Evolutionary conservation across 1,140 invertebrate species (phyloP).

Genomic region (Lanistes nyassanus): DNA sequence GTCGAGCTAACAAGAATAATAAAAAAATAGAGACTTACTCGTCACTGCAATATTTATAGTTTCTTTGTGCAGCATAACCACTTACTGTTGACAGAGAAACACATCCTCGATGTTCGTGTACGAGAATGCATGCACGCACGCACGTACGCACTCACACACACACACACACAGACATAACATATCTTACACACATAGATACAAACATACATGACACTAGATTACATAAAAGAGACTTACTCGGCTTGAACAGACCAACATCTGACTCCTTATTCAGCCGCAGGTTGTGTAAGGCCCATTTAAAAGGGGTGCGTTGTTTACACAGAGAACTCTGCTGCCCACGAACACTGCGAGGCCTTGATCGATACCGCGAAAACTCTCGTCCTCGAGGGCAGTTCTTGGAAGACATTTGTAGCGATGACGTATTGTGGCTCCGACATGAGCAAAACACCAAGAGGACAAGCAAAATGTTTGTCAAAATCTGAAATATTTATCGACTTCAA

Average conservation of each 20-base stretch:
- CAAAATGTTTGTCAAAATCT: no score
- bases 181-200: conserved; percentile 9
- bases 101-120: background rate
- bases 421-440: no score
- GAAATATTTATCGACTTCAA: no score
- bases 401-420: no score
- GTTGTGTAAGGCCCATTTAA: background rate
- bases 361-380: background rate
- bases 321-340: background rate
- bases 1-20: background rate
- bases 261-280: background rate
- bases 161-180: background rate
- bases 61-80: background rate
- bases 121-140: background rate
- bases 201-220: background rate
- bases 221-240: background rate
- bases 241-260: background rate
- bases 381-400: no score
- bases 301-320: background rate
- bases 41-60: background rate
- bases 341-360: background rate
- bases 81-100: background rate
- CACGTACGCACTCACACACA: no score
- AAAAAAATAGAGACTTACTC: background rate
- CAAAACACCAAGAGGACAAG: no score